Base-by-base conservation (phyloP, 2,888 invertebrate species). In the Cheilosia scutellata region DNA sequence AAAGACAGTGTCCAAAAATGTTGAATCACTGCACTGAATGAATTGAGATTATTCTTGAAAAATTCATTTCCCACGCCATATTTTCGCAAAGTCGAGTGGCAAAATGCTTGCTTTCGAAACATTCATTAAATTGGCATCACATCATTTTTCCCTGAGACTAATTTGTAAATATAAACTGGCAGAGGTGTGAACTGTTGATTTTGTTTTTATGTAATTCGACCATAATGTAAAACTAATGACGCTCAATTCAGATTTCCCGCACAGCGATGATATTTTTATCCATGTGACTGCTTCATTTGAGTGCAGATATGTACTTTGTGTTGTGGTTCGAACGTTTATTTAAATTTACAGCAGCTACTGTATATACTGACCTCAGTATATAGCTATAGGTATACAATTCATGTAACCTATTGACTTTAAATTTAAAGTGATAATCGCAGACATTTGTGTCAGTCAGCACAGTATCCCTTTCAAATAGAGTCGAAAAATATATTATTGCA, bases 211-310 rank as follows among this genome's bases (percentile, higher is more conserved):
- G 75, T 79, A 84, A 84, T 65, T 53, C 55, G 60, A 60, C 65
- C 84, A 75, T 79, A 84, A 84, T 84, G 84, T 60, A 70, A 84
- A 79, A 84, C 70, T 79, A 84, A 84, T 84, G 84, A 75, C 75
- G 44, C 51, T 42, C 58, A 53, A 60, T 70, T 31, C 53, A 74
- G 62, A 68, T 49, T 74, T 83, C 78, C 68, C 11, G 9, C 78
- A 78, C 55, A 57, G 55, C 53, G 53, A 72, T 78, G 57, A 13
- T 47, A 44, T 49, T 57, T 63, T 37, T 11, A 57, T 40, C 70
- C 40, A 7, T 33, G 63, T 27, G 27, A 63, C 60, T 71, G 72
- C 65, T 65, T 72, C 53, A 77, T 37, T 42, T 57, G 5, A 13
- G n/a, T 16, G 49, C 57, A 55, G 44, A 74, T n/a, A 42, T 74